Base-by-base conservation (phyloP, 2,888 invertebrate genomes). In the Oscheius sp. region DNA sequence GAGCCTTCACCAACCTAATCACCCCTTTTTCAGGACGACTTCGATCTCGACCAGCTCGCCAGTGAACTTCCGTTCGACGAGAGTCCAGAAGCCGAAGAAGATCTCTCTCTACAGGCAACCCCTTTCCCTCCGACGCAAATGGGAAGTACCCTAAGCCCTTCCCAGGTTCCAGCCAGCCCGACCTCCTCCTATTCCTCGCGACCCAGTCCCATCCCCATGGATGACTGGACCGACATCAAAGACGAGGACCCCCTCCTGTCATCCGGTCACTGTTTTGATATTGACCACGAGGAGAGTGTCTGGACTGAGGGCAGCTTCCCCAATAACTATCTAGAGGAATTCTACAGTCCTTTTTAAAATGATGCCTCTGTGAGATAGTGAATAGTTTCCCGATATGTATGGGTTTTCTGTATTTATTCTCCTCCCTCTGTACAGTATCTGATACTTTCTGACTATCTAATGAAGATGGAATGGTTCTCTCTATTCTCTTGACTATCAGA, bases 11-110 rank as follows among this genome's bases (percentile, higher is more conserved):
- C 21, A 57, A 21, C 9, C 13, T 60, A 42, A 9, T 7, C 10
- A 48, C n/a, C 13, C 21, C 10, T 10, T 42, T 76, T 76, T 0
- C 58, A 73, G 71, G 77, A 76, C 53, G 79, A 81, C 58, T 68
- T 76, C 62, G 76, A 80, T 75, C 60, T 76, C 68, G 77, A 76
- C 62, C 57, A 78, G 57, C 70, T 79, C 68, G 73, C 72, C 62
- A 65, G 51, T 35, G 73, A 75, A 35, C 59, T 75, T n/a, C 75
- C 77, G 68, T 53, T 50, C 32, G 63, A 74, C 21, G 13, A 68
- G 55, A 21, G 29, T 21, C 9, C 32, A 11, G 11, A 50, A 48
- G 51, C 9, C 32, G 71, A 70, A 58, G 74, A 72, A 21, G 37
- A 13, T 21, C 13, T 59, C 37, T 60, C 60, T 35, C 29, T 62